Evolutionary conservation across 2,113 vertebrate genomes (phyloP).

Genomic region (Macquaria ambigua): DNA sequence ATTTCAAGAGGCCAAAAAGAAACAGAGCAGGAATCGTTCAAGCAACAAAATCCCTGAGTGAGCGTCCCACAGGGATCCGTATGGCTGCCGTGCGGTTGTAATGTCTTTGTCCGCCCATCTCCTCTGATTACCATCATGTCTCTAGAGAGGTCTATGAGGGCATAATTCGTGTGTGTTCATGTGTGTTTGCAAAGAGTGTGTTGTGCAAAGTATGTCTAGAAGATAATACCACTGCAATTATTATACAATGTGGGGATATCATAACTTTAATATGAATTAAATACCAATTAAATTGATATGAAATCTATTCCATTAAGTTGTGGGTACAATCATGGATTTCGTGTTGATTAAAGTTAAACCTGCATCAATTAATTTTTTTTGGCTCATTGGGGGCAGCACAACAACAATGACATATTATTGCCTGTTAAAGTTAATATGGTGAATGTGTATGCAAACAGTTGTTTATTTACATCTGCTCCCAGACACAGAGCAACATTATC

Average conservation of each 20-base stretch:
- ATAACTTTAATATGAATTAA: not conserved
- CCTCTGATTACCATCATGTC: slow-evolving; percentile 74
- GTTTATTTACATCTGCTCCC: not conserved
- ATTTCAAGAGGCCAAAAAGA: slow-evolving; percentile 71
- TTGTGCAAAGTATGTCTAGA: slow-evolving; percentile 3
- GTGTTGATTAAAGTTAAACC: not conserved
- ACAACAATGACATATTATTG: not conserved
- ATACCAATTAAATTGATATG: not conserved
- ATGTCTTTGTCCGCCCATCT: slow-evolving; percentile 70
- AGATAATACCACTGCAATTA: not conserved
- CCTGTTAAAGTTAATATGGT: not conserved
- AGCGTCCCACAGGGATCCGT: slow-evolving; percentile 54
- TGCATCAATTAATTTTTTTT: too few species aligned
- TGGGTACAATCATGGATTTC: not conserved
- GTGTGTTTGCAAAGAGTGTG: slow-evolving; percentile 26
- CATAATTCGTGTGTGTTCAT: slow-evolving; percentile 28
- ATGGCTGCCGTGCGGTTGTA: slow-evolving; percentile 56
- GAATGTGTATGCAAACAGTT: not conserved
- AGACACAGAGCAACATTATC: too few species aligned
- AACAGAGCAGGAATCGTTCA: slow-evolving; percentile 62
- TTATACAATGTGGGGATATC: not conserved
- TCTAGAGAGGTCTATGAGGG: slow-evolving; percentile 47
- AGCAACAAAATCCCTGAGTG: slow-evolving; percentile 41
- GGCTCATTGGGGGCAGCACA: too few species aligned
- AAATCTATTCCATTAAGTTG: not conserved